These are phyloP conservation scores for Calliphora vicina DNA, from an alignment of 1,140 invertebrate species.

Conservation along the genomic window DNA sequence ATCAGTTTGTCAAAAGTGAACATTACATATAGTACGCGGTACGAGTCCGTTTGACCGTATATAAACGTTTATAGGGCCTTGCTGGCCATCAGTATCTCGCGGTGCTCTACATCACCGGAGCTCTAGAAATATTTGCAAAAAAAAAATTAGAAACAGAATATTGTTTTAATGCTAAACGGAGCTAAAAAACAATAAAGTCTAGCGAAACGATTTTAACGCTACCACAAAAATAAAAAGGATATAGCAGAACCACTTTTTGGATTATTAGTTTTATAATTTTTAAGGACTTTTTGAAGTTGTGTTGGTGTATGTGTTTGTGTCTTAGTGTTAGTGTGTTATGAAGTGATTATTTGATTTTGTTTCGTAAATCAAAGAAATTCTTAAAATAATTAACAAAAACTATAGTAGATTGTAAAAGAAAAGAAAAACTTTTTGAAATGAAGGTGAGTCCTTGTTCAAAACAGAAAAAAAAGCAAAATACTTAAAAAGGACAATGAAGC, in stretches of 20 bases:
- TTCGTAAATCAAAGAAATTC: neutral
- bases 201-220: neutral
- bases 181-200: neutral
- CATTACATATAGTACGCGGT: neutral
- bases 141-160: neutral
- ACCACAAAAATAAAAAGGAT: no score
- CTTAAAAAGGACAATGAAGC: neutral
- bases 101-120: slow-evolving; percentile 60
- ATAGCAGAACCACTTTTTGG: neutral
- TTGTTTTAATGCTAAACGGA: neutral
- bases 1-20: slow-evolving; percentile 26
- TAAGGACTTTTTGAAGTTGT: neutral
- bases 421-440: neutral
- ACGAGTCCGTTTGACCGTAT: slow-evolving; percentile 55
- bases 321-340: neutral
- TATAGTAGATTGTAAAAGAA: neutral
- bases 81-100: slow-evolving; percentile 63
- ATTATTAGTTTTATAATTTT: neutral
- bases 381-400: neutral
- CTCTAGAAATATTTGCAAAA: slow-evolving; percentile 37
- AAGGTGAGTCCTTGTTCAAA: slow-evolving; percentile 29
- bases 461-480: neutral
- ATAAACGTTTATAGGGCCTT: slow-evolving; percentile 63
- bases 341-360: neutral
- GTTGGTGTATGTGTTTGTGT: neutral